These are phyloP conservation scores for Drosophila parthenogenetica DNA, from an alignment of 2,888 invertebrate genomes.

Conservation along the genomic window DNA sequence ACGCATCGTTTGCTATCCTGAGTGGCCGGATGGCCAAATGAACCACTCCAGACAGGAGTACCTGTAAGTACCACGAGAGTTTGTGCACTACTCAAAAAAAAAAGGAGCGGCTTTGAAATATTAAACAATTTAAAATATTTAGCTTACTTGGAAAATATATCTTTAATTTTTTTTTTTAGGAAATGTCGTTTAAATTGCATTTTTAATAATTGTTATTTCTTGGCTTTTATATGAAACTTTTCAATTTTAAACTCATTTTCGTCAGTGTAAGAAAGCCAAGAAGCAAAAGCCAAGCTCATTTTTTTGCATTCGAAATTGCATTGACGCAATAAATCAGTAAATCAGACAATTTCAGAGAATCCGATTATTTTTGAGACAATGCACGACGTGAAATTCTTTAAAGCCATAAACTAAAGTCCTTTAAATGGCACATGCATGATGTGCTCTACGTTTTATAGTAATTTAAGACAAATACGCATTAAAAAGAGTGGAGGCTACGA, in stretches of 20 bases:
- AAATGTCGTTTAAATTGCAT: no score
- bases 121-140: no score
- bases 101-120: background rate
- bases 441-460: conserved; percentile 47
- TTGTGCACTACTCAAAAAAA: background rate
- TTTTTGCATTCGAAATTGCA: conserved; percentile 39
- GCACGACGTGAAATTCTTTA: conserved; percentile 1
- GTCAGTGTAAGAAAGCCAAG: background rate
- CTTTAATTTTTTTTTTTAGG: no score
- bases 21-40: conserved; percentile 94
- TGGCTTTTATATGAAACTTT: no score
- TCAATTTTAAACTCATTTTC: no score
- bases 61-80: conserved; percentile 87
- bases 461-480: conserved; percentile 43
- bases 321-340: conserved; percentile 53
- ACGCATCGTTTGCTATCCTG: conserved; percentile 92
- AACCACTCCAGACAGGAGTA: conserved; percentile 90
- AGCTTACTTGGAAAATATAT: no score
- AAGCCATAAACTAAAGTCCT: conserved; percentile 38
- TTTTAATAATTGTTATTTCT: no score
- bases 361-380: conserved; percentile 38
- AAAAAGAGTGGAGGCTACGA: conserved; percentile 33
- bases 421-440: conserved; percentile 31
- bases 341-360: conserved; percentile 42
- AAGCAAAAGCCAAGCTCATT: conserved; percentile 10